phyloP scores from a whole-genome alignment of 2,113 vertebrate species.

The Nothobranchius furzeri region DNA sequence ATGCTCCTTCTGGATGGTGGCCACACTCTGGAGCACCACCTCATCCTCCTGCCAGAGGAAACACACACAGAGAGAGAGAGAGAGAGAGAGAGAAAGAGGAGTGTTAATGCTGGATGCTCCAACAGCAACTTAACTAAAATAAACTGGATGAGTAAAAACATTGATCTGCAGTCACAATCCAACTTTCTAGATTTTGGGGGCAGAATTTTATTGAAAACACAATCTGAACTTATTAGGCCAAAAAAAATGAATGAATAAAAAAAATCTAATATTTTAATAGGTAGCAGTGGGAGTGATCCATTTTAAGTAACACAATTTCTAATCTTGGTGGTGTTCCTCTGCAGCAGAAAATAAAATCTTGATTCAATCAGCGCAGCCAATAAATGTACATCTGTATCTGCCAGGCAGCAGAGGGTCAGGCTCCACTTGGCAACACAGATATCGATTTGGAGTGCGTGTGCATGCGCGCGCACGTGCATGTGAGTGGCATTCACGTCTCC shows the following conservation, averaged over 20 bases:
- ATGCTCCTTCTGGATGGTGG: constrained; percentile 92
- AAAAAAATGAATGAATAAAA: neutral
- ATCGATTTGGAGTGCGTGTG: constrained; percentile 56
- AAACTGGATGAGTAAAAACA: constrained; percentile 15
- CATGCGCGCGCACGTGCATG: neutral
- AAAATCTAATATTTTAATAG: constrained; percentile 13
- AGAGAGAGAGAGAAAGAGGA: constrained; percentile 46
- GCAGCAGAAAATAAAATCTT: constrained; percentile 24
- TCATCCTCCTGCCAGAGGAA: constrained; percentile 88
- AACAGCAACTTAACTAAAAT: constrained; percentile 15
- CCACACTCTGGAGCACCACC: constrained; percentile 94
- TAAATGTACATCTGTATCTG: constrained; percentile 64
- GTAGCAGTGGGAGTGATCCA: neutral
- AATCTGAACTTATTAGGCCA: neutral
- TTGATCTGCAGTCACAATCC: neutral
- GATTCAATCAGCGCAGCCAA: constrained; percentile 41
- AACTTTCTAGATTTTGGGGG: neutral
- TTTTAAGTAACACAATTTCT: constrained; percentile 17
- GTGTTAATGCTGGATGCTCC: constrained; percentile 13
- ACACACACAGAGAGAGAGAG: constrained; percentile 20
- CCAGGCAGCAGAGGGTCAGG: constrained; percentile 22
- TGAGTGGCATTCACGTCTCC: constrained; percentile 24
- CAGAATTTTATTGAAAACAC: neutral
- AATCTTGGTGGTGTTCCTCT: constrained; percentile 15
- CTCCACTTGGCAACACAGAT: constrained; percentile 38